These are phyloP conservation scores for Nymphicus hollandicus DNA, from an alignment of 2,113 vertebrate species.

Conservation along the genomic window DNA sequence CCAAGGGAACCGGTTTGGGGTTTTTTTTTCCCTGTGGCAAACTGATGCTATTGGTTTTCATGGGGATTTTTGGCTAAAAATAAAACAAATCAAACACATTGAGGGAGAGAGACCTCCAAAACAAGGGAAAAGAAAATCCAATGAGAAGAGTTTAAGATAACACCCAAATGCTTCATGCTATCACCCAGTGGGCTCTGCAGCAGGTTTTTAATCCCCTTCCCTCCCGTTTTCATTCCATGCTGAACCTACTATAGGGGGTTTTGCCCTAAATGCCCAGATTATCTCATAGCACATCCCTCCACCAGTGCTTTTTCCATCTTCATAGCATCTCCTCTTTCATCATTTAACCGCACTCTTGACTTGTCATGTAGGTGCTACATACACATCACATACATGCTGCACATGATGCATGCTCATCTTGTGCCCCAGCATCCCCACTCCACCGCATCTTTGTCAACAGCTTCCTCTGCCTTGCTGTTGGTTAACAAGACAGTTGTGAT, in stretches of 20 bases:
- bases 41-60: not conserved
- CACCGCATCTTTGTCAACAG: not conserved
- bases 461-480: not conserved
- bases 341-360: not conserved
- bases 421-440: not conserved
- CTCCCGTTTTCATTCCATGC: not conserved
- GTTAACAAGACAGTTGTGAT: not conserved
- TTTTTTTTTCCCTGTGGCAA: not conserved
- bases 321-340: not conserved
- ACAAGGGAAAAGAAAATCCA: not conserved
- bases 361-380: not conserved
- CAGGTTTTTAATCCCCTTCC: not conserved
- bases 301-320: not conserved
- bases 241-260: accelerated
- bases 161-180: not conserved
- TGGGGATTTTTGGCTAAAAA: not conserved
- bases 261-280: not conserved
- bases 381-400: not conserved
- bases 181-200: not conserved
- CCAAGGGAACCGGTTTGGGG: accelerated
- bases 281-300: not conserved
- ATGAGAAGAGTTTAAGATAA: not conserved
- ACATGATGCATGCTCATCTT: accelerated
- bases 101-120: not conserved
- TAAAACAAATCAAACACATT: not conserved